phyloP scores from a whole-genome alignment of 2,113 vertebrate species.

The Rafetus swinhoei region DNA sequence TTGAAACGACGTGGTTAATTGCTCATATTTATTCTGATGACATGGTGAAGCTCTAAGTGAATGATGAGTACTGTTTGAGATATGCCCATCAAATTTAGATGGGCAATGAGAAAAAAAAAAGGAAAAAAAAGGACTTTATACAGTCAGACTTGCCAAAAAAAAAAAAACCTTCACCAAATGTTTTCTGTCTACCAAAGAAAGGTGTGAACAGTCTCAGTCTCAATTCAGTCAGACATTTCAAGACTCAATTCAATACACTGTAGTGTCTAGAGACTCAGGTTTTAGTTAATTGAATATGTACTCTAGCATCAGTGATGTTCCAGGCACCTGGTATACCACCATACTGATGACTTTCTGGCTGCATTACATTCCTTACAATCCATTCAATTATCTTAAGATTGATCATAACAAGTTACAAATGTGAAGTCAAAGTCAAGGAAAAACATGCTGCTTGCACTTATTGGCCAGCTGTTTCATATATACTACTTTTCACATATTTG shows the following conservation, averaged over 20 bases:
- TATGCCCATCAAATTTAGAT: background rate
- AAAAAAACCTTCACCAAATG: background rate
- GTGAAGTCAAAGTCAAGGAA: background rate
- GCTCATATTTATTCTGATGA: background rate
- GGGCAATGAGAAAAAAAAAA: too few species aligned
- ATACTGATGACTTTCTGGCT: background rate
- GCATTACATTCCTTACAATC: background rate
- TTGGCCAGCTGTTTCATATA: background rate
- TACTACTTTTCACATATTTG: too few species aligned
- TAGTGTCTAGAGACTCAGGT: background rate
- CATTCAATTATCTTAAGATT: background rate
- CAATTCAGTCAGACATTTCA: background rate
- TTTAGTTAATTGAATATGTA: background rate
- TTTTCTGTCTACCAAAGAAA: background rate
- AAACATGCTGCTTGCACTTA: background rate
- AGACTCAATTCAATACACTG: too few species aligned
- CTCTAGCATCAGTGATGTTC: background rate
- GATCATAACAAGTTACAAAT: background rate
- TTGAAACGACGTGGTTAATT: background rate
- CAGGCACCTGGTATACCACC: background rate
- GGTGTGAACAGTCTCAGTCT: background rate
- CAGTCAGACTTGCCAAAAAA: background rate
- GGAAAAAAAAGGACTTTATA: accelerated
- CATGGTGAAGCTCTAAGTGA: background rate
- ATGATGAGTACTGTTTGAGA: background rate